These are phyloP conservation scores for Epizoanthus fatuus DNA, from an alignment of 92 coral and sea anemone species.

Conservation along the genomic window DNA sequence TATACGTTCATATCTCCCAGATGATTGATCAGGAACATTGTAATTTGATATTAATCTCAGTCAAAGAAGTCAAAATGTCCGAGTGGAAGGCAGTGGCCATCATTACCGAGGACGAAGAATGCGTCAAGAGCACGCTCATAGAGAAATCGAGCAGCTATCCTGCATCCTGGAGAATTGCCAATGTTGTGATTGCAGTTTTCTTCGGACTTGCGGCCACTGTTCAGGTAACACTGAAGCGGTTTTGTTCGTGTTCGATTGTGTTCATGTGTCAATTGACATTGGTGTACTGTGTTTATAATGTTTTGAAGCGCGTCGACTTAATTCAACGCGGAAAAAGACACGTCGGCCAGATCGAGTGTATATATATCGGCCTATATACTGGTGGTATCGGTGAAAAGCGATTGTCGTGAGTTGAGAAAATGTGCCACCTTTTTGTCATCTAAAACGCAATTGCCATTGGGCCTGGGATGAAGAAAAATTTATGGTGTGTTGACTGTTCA, in stretches of 20 bases:
- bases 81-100: conserved; percentile 19
- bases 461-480: too few relatives aligned
- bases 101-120: not conserved
- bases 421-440: too few relatives aligned
- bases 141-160: not conserved
- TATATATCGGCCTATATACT: too few relatives aligned
- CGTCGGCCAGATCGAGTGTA: too few relatives aligned
- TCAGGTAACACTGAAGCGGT: conserved; percentile 9
- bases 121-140: not conserved
- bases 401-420: too few relatives aligned
- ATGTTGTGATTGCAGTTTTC: conserved; percentile 17
- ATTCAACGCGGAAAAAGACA: too few relatives aligned
- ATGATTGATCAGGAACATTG: conserved; percentile 6
- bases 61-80: conserved; percentile 29
- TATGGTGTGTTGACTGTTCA: too few relatives aligned
- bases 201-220: conserved; percentile 32
- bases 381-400: too few relatives aligned
- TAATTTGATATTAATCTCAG: not conserved
- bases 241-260: too few relatives aligned
- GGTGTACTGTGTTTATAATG: not conserved
- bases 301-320: not conserved
- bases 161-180: conserved; percentile 30
- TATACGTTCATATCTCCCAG: not conserved
- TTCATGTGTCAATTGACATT: not conserved
- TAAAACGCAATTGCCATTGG: too few relatives aligned